A percentile compares a stretch with the other conserved stretches of the same genome.
Conservation (phyloP, 2,113 vertebrate species). For the Pseudorhombus dupliciocellatus region DNA sequence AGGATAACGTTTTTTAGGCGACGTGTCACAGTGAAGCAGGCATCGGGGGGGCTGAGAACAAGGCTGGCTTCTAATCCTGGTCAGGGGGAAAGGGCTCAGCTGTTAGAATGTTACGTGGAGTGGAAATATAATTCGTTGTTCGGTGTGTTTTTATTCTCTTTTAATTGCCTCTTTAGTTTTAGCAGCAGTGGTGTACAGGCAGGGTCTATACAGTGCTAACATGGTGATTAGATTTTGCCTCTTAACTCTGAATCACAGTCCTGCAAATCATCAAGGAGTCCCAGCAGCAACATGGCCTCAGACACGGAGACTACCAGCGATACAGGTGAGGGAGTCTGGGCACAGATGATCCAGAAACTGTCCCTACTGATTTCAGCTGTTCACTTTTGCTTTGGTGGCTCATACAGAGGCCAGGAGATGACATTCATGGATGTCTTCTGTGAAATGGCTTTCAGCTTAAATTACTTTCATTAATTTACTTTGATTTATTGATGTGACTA, state of each 20-base stretch:
- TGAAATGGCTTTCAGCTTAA: not conserved
- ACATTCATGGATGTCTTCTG: not conserved
- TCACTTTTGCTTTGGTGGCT: not conserved
- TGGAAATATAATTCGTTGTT: not conserved
- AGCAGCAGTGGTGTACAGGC: not conserved
- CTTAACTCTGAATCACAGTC: slow-evolving; percentile 85
- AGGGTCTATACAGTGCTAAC: not conserved
- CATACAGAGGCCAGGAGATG: not conserved
- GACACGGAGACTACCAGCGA: slow-evolving; percentile 97
- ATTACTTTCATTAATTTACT: not conserved
- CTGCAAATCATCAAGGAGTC: slow-evolving; percentile 98
- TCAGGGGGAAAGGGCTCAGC: not conserved
- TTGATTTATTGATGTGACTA: not conserved
- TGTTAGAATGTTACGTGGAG: not conserved
- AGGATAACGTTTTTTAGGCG: slow-evolving; percentile 45
- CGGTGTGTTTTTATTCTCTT: not conserved
- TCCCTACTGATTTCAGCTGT: not conserved
- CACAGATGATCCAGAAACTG: not conserved
- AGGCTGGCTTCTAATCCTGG: not conserved
- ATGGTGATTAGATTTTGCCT: slow-evolving; percentile 2
- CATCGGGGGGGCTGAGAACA: not conserved
- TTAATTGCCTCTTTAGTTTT: not conserved
- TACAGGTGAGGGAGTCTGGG: slow-evolving; percentile 84
- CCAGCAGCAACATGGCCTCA: slow-evolving; percentile 97
- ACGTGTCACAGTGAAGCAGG: slow-evolving; percentile 72